These are phyloP conservation scores for Himalopsyche tibetana DNA, from an alignment of 2,888 invertebrate species.

Conservation along the genomic window DNA sequence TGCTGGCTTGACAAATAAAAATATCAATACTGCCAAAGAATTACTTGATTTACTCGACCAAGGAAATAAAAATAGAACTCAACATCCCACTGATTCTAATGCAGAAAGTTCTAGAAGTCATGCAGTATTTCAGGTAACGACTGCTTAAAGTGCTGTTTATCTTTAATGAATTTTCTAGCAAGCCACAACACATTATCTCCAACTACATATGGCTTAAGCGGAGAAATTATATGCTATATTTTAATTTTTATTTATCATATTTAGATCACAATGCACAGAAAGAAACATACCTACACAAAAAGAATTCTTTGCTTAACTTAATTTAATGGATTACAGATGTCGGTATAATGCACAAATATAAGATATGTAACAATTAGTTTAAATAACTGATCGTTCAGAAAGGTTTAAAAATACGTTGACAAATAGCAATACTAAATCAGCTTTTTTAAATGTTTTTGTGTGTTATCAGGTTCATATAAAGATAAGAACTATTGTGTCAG, in stretches of 20 bases:
- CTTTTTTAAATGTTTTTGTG: background rate
- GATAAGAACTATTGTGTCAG: slow-evolving; percentile 74
- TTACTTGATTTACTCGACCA: slow-evolving; percentile 85
- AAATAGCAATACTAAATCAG: too few species aligned
- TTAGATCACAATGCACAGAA: background rate
- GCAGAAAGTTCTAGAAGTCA: slow-evolving; percentile 96
- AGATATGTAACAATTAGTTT: too few species aligned
- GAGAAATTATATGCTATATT: too few species aligned
- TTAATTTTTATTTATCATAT: background rate
- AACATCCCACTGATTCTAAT: slow-evolving; percentile 97
- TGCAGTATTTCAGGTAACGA: slow-evolving; percentile 91
- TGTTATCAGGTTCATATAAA: slow-evolving; percentile 78
- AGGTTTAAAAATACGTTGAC: background rate
- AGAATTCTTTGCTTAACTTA: too few species aligned
- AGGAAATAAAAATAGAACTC: slow-evolving; percentile 92
- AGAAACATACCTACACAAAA: too few species aligned
- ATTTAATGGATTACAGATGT: too few species aligned
- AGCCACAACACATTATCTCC: too few species aligned
- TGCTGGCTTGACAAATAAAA: slow-evolving; percentile 85
- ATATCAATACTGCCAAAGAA: slow-evolving; percentile 84
- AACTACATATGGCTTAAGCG: too few species aligned
- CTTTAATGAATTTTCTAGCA: too few species aligned
- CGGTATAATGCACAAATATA: too few species aligned
- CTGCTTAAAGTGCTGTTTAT: too few species aligned
- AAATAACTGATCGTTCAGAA: too few species aligned